Evolutionary conservation across 2,113 vertebrate genomes (phyloP).

Genomic region (Pogona vitticeps): DNA sequence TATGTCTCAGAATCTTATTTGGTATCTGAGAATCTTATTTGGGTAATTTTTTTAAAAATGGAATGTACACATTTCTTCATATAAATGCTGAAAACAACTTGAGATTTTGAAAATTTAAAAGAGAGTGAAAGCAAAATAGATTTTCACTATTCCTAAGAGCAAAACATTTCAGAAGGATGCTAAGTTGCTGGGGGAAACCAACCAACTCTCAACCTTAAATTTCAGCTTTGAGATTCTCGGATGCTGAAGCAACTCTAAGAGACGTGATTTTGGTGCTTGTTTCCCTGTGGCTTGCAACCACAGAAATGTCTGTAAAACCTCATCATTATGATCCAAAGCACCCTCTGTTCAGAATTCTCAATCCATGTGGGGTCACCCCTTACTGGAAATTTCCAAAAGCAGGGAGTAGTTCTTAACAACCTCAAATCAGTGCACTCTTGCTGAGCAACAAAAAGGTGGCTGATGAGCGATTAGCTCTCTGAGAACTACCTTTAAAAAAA

Average conservation of each 20-base stretch:
- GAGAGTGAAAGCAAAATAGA: not conserved
- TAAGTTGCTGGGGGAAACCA: not conserved
- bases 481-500: constrained; percentile 34
- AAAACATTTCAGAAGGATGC: not conserved
- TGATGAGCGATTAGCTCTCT: constrained; percentile 24
- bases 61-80: not conserved
- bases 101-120: not conserved
- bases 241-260: not conserved
- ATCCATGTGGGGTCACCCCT: not conserved
- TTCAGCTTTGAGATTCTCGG: constrained; percentile 8
- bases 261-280: not conserved
- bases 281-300: not conserved
- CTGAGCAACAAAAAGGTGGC: constrained; percentile 20
- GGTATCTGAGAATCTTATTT: not conserved
- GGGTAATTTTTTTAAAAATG: not conserved
- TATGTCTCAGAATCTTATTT: not conserved
- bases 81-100: not conserved
- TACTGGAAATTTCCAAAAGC: constrained; percentile 24
- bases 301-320: constrained; percentile 13
- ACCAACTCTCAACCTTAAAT: not conserved
- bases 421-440: constrained; percentile 26
- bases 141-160: not conserved
- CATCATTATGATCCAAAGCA: constrained; percentile 20
- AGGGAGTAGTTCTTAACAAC: not conserved
- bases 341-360: not conserved